Conservation (phyloP, 2,113 vertebrate species). For the Odobenus rosmarus region DNA sequence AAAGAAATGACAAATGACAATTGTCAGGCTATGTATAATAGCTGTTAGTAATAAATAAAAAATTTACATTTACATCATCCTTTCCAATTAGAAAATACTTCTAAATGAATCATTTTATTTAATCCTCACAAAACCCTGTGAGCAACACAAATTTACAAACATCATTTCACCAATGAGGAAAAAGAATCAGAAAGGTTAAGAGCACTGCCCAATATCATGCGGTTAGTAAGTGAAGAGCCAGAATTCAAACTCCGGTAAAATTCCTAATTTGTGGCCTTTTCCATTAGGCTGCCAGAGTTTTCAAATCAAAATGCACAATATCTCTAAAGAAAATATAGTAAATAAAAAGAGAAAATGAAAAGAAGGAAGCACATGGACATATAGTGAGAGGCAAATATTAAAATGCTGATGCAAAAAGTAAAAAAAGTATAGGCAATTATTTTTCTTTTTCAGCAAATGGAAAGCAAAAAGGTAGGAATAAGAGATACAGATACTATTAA, state of each 20-base stretch:
- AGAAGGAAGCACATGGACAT: constrained; percentile 60
- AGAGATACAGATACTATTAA: constrained; percentile 69
- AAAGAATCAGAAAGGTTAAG: constrained; percentile 51
- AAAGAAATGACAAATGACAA: not conserved
- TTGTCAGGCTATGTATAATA: constrained; percentile 1
- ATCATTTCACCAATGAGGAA: constrained; percentile 44
- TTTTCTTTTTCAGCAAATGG: constrained; percentile 72
- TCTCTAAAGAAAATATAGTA: constrained; percentile 57
- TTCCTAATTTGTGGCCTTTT: constrained; percentile 52
- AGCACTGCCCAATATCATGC: constrained; percentile 66
- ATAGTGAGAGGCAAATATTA: constrained; percentile 61
- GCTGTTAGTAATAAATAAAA: constrained; percentile 11
- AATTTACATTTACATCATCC: not conserved
- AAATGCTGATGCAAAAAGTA: constrained; percentile 72
- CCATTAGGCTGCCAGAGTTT: constrained; percentile 31
- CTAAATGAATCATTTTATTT: constrained; percentile 50
- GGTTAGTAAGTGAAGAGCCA: constrained; percentile 66
- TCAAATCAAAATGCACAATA: constrained; percentile 49
- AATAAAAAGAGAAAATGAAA: constrained; percentile 40
- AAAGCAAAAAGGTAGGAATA: constrained; percentile 66
- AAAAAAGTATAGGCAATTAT: constrained; percentile 36
- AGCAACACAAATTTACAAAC: constrained; percentile 60
- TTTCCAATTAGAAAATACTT: constrained; percentile 40
- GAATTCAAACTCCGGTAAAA: constrained; percentile 46
- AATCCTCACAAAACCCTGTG: constrained; percentile 36